Conservation (phyloP, 1,140 invertebrate species). For the Nephila pilipes region DNA sequence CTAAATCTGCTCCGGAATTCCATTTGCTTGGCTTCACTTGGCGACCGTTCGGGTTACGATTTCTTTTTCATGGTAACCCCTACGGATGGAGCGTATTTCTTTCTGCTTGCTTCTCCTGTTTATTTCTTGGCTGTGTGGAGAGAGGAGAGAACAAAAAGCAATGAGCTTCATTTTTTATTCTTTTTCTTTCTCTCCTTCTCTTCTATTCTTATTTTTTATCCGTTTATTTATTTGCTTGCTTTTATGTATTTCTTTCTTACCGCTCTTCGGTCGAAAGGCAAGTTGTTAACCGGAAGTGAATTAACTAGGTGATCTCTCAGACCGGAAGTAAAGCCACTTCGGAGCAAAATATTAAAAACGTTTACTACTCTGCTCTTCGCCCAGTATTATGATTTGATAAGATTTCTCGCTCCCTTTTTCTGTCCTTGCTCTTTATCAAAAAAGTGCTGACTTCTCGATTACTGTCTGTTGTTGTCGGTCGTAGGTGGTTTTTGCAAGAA, state of each 20-base stretch:
- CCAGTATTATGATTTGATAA: slow-evolving; percentile 64
- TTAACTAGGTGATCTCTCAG: slow-evolving; percentile 72
- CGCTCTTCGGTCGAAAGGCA: slow-evolving; percentile 50
- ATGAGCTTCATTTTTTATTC: slow-evolving; percentile 50
- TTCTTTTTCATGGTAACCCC: slow-evolving; percentile 35
- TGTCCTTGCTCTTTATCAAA: neutral
- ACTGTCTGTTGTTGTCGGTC: neutral
- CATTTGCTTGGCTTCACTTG: slow-evolving; percentile 46
- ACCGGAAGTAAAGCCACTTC: slow-evolving; percentile 71
- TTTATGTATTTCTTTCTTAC: slow-evolving; percentile 51
- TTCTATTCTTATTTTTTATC: slow-evolving; percentile 34
- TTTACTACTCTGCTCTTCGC: slow-evolving; percentile 13
- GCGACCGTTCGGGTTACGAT: neutral
- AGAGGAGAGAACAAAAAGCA: slow-evolving; percentile 71
- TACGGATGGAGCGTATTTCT: slow-evolving; percentile 64
- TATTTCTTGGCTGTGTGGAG: slow-evolving; percentile 62
- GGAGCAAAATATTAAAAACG: slow-evolving; percentile 68
- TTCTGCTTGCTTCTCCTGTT: slow-evolving; percentile 70
- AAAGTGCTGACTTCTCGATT: slow-evolving; percentile 33
- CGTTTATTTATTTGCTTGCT: slow-evolving; percentile 25
- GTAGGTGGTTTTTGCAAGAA: neutral
- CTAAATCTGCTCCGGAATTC: neutral
- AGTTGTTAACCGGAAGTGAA: slow-evolving; percentile 76
- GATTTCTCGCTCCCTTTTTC: slow-evolving; percentile 23
- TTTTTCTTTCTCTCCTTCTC: slow-evolving; percentile 6